Evolutionary conservation across 1,140 invertebrate genomes (phyloP), one percentile per base, ranked within the genome.

Genomic region (Drosophila malerkotliana): DNA sequence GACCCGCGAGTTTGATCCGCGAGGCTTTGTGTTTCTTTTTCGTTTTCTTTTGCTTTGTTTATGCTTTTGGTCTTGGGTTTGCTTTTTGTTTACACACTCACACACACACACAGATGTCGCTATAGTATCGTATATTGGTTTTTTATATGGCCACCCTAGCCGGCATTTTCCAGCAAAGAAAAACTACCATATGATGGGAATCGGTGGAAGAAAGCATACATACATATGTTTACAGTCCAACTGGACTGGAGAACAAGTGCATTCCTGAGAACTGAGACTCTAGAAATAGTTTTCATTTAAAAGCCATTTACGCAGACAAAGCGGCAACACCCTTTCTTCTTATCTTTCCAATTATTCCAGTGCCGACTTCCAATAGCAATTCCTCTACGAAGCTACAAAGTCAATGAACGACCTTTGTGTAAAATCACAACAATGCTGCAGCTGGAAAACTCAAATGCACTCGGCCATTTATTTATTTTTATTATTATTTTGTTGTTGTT

Each of bases 371-470:
- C 66, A 72, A 37, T 72, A 71, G 15, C 52, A 66, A 60, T 44
- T 47, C 7, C 12, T 21, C 21, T 21, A 9, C 32, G 41, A 28
- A 52, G 14, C 48, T 12, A 28, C 55, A 30, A 73, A 76, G 82
- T 87, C 82, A 87, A 87, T 87, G 82, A 87, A 87, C 82, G 82
- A 77, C 82, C 82, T 87, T 87, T 87, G 58, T 58, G 9, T 53
- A 54, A 26, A 58, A 44, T 55, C 59, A 56, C 59, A 72, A 24
- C 39, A 45, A 56, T 21, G 28, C 59, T 60, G 41, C 15, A 44
- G n/a, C 51, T 61, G 71, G 68, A 81, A 69, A 58, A 64, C 45
- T 74, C 47, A 79, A 72, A 75, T 77, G 21, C 21, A 21, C 55
- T n/a, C 63, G 49, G 56, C 58, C 37, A 62, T 30, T 39, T 51